Conservation (phyloP, 2,888 invertebrate genomes). For the Synanthedon myopaeformis region DNA sequence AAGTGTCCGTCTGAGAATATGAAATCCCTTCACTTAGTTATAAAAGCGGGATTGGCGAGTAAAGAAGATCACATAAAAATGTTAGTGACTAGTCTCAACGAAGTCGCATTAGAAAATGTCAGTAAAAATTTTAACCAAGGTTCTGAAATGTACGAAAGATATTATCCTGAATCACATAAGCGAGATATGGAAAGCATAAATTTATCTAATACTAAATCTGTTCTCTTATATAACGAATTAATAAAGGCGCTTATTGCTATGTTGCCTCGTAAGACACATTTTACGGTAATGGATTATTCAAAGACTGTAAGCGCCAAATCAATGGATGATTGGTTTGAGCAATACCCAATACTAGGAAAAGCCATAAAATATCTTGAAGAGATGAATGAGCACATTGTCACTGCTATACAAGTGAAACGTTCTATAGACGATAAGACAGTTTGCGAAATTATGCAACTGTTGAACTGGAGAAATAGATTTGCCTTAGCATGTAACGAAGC, state of each 20-base stretch:
- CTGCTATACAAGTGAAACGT: conserved; percentile 19
- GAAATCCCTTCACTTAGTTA: conserved; percentile 18
- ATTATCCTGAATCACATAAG: conserved; percentile 31
- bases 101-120: conserved; percentile 18
- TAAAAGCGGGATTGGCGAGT: conserved; percentile 17
- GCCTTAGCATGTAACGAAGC: conserved; percentile 40
- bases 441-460: conserved; percentile 48
- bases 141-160: conserved; percentile 27
- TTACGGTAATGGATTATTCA: conserved; percentile 65
- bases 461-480: conserved; percentile 70
- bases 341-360: conserved; percentile 66
- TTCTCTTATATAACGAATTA: conserved; percentile 56
- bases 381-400: conserved; percentile 52
- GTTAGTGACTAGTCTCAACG: conserved; percentile 18
- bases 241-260: conserved; percentile 18
- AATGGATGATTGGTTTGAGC: conserved; percentile 55
- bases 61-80: conserved; percentile 4
- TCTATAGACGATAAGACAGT: conserved; percentile 38
- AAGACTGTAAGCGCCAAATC: conserved; percentile 47
- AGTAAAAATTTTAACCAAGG: conserved; percentile 7
- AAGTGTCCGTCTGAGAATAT: conserved; percentile 28
- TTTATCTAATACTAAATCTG: conserved; percentile 43
- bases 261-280: conserved; percentile 16
- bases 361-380: conserved; percentile 57
- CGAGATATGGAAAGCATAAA: conserved; percentile 15